Conservation (phyloP, 2,797 vertebrate species). For the Myiotriccus ornatus region DNA sequence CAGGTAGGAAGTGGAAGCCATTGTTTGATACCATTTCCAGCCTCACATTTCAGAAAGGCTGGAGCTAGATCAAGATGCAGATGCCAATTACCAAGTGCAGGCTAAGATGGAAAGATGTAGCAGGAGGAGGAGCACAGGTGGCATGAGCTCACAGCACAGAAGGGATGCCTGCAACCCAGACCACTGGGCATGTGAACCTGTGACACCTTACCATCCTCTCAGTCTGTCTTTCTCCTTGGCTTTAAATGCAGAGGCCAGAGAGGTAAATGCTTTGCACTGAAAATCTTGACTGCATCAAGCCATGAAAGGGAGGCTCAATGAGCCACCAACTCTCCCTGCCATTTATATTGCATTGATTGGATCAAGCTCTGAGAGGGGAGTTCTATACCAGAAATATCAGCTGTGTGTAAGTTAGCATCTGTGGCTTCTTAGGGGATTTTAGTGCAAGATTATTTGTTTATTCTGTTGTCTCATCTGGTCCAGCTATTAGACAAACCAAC, state of each 20-base stretch:
- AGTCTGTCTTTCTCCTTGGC: neutral
- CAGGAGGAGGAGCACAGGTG: neutral
- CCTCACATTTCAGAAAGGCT: neutral
- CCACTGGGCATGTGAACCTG: neutral
- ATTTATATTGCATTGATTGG: neutral
- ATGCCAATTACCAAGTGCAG: neutral
- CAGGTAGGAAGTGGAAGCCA: neutral
- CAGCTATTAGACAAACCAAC: neutral
- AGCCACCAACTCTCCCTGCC: neutral
- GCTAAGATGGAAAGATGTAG: neutral
- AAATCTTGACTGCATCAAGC: neutral
- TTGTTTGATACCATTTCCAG: neutral
- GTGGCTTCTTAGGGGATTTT: neutral
- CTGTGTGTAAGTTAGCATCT: neutral
- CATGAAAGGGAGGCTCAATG: neutral
- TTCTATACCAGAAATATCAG: neutral
- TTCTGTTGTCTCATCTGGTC: neutral
- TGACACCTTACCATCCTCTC: neutral
- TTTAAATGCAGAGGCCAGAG: neutral
- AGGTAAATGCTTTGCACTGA: neutral
- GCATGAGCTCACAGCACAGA: neutral
- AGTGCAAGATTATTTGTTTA: neutral
- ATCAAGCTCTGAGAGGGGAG: neutral
- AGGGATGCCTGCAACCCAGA: neutral
- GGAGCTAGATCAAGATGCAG: neutral